Base-by-base conservation (phyloP, 2,113 vertebrate species). In the Shinisaurus crocodilurus region DNA sequence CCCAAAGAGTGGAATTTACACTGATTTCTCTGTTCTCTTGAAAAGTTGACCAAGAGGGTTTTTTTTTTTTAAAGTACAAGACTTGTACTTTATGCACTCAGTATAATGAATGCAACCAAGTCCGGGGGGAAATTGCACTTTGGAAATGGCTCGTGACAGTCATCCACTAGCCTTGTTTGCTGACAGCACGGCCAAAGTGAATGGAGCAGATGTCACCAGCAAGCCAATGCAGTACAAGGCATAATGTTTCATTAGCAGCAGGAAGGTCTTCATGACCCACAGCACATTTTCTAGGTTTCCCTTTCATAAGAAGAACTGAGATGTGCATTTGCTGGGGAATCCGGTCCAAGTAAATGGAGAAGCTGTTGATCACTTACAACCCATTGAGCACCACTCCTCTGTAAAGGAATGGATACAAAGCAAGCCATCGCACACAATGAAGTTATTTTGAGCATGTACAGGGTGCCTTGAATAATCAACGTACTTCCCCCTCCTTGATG, bases 31-130 rank as follows among this genome's bases (percentile, higher is more conserved):
- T 0, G 4, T 60, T 54, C 57, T 40, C 20, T 23, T 63, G n/a
- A 79, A 48, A 0, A 1, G 6, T 57, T 0, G 0, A 82, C 23
- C 25, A 77, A 88, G 45, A 13, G 1, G 6, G 67, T 3, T 63
- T n/a, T 3, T 37, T 37, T 77, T 54, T 25, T 75, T 89, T 13
- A 18, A 50, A 40, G 79, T 13, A 77, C 72, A n/a, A 50, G 34
- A 72, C 18, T 0, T 0, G 1, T 48, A 3, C 43, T 50, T 69
- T 27, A 74, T 45, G 32, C 4, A 3, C 8, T 54, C n/a, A 85
- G 69, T 54, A 67, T 25, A 82, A 23, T 34, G 45, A 82, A 13
- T 0, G 40, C 85, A 60, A 87, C 87, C 45, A 90, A 87, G 74
- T 40, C 69, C 79, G 0, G 0, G 65, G 45, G 6, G 8, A 74